A percentile compares a stretch with the other conserved stretches of the same genome.
phyloP scores from a whole-genome alignment of 2,797 vertebrate genomes.

The Bradypodion ventrale region DNA sequence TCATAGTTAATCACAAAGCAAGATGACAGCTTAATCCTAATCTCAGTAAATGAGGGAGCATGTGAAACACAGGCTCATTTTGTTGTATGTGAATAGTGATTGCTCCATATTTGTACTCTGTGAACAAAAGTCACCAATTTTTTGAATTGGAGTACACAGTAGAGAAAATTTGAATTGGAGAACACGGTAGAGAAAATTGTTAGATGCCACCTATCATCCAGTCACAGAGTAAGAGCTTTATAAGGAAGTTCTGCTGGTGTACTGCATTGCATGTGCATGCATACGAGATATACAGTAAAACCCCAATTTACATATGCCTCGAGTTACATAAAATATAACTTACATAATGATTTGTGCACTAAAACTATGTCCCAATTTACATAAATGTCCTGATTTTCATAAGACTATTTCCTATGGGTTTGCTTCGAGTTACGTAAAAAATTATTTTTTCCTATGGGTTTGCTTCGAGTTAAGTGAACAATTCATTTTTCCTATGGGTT shows the following conservation, averaged over 20 bases:
- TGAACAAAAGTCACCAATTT: not conserved
- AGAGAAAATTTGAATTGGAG: not conserved
- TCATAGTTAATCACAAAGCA: not conserved
- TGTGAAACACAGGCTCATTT: not conserved
- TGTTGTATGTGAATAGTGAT: not conserved
- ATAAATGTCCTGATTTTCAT: too few species aligned
- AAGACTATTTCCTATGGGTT: too few species aligned
- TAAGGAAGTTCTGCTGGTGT: not conserved
- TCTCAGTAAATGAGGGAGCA: not conserved
- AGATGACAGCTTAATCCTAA: not conserved
- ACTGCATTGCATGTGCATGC: too few species aligned
- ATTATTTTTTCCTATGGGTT: too few species aligned
- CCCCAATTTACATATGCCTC: too few species aligned
- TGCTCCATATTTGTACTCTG: not conserved
- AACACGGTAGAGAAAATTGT: not conserved
- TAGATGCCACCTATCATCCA: not conserved
- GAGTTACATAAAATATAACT: too few species aligned
- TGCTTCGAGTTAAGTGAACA: too few species aligned
- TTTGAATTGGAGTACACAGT: not conserved
- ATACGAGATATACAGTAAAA: too few species aligned
- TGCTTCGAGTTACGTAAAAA: too few species aligned
- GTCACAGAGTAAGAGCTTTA: not conserved
- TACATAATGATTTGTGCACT: too few species aligned
- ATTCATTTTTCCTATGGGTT: too few species aligned
- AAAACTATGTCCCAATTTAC: too few species aligned